Percentiles rank a stretch among this genome's conserved stretches.
Conservation (phyloP, 2,797 vertebrate genomes). For the Bradypus variegatus region DNA sequence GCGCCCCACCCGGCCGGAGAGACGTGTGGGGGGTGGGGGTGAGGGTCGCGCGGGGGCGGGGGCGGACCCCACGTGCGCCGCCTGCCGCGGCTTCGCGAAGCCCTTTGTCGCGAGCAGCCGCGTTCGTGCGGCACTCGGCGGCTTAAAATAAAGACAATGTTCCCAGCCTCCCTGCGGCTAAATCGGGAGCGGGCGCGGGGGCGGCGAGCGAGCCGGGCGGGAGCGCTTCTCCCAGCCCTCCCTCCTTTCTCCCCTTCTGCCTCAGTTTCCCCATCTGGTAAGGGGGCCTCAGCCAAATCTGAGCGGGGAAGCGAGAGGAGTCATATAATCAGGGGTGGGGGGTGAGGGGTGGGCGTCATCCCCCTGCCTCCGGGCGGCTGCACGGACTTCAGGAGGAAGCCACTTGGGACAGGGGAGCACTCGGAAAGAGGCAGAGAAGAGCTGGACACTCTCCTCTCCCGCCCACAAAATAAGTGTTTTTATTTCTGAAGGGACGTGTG, state of each 20-base stretch:
- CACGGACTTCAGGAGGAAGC: neutral
- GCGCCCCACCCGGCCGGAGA: neutral
- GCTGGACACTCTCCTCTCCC: slow-evolving; percentile 59
- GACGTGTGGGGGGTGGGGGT: neutral
- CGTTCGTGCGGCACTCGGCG: slow-evolving; percentile 65
- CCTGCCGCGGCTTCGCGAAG: slow-evolving; percentile 46
- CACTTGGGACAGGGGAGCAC: slow-evolving; percentile 13
- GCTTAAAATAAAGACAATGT: slow-evolving; percentile 71
- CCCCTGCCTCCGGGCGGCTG: neutral
- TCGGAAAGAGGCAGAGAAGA: neutral
- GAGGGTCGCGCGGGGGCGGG: neutral
- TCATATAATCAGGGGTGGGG: neutral
- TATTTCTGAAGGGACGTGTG: slow-evolving; percentile 59
- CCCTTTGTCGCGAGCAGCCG: slow-evolving; percentile 64
- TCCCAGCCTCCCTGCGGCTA: slow-evolving; percentile 68
- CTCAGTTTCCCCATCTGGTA: slow-evolving; percentile 62
- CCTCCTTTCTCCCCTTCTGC: slow-evolving; percentile 40
- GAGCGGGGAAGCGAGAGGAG: neutral
- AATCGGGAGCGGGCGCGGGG: slow-evolving; percentile 65
- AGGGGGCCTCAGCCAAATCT: neutral
- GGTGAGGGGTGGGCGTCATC: neutral
- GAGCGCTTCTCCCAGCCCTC: slow-evolving; percentile 46
- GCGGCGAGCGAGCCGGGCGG: slow-evolving; percentile 57
- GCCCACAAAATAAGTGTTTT: slow-evolving; percentile 63
- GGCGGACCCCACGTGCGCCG: slow-evolving; percentile 52